Evolutionary conservation across 2,113 vertebrate species (phyloP), one percentile per base, ranked within the genome.

Genomic region (Guaruba guarouba): DNA sequence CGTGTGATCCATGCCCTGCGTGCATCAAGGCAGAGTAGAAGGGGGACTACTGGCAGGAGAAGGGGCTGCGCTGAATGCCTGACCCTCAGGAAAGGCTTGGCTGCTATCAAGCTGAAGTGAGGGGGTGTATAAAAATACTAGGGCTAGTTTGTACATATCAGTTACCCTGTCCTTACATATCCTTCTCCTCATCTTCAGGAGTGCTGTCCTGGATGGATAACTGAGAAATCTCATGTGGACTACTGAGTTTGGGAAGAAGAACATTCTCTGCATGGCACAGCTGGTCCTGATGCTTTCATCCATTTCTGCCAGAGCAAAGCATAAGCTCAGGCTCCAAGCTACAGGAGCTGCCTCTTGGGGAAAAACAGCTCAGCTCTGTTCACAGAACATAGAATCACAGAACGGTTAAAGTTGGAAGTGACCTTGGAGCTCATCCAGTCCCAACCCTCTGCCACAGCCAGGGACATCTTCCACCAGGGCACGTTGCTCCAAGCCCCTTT

Each of bases 201-300:
- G 44, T 1, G 1, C 49, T 5, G 2, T 20, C 18, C 35, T 44
- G 23, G 16, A 27, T 0, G 6, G 41, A 7, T 15, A 17, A 13
- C 73, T 59, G 7, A 0, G 4, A 64, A 86, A 78, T 41, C 29
- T 9, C 61, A 11, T 2, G 2, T 24, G 54, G 19, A 43, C 18
- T 28, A 3, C 37, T 39, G 73, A 77, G 41, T 9, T 54, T 52
- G 22, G 62, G 39, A 61, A 43, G 55, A 54, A 28, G 31, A 81
- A 13, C 24, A 5, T 9, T 15, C 23, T 7, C 14, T 17, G 44
- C 13, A 3, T 1, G 1, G n/a, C 14, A 13, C 1, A 3, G 31
- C 52, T 75, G 54, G 22, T 59, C 29, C 49, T 77, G 57, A 4
- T 69, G 37, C 25, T 48, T 88, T 15, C 43, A 27, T 6, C 15